Evolutionary conservation across 2,113 vertebrate genomes (phyloP).

Genomic region (Panthera tigris): DNA sequence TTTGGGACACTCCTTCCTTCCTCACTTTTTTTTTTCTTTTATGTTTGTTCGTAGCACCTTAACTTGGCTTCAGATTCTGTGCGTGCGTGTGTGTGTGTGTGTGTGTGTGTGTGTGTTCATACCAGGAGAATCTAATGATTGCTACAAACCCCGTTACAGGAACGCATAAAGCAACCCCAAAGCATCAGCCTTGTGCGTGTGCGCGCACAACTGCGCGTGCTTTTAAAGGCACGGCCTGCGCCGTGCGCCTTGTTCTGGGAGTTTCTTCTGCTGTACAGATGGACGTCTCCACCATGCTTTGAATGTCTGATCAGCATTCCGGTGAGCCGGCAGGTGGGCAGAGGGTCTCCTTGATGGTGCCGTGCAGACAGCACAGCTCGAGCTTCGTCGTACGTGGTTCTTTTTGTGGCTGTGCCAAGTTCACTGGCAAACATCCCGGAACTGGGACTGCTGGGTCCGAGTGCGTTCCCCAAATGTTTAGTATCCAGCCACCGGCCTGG

Average conservation of each 20-base stretch:
- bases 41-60: rapidly evolving
- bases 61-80: background rate
- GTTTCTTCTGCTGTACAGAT: no score
- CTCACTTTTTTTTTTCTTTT: background rate
- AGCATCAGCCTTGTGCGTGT: no score
- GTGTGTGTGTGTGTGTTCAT: no score
- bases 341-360: rapidly evolving
- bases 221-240: background rate
- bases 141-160: background rate
- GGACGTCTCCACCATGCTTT: no score
- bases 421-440: rapidly evolving
- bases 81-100: no score
- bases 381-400: rapidly evolving
- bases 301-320: rapidly evolving
- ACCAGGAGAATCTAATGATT: rapidly evolving
- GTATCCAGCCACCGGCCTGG: background rate
- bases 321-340: background rate
- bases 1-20: background rate
- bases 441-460: background rate
- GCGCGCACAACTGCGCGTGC: rapidly evolving
- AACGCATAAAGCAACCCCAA: background rate
- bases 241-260: rapidly evolving
- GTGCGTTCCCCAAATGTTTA: rapidly evolving
- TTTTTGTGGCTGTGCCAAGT: rapidly evolving
- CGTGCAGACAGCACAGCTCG: rapidly evolving